Conservation (phyloP, 2,888 invertebrate species). For the Tachina grossa region DNA sequence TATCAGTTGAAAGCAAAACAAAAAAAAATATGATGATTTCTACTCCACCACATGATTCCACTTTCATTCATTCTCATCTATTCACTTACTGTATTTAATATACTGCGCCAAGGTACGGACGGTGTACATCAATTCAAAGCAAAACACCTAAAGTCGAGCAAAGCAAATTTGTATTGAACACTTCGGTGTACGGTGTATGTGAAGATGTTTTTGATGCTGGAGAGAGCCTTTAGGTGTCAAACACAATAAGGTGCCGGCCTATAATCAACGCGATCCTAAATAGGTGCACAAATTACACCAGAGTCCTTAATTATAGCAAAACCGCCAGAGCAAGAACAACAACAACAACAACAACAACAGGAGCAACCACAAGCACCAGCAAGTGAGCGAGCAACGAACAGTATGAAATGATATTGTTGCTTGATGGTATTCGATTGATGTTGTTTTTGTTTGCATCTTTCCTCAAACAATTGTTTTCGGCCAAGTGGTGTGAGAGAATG, state of each 20-base stretch:
- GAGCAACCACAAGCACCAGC: slow-evolving; percentile 44
- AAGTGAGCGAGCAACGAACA: not conserved
- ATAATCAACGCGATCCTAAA: slow-evolving; percentile 83
- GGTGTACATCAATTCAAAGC: not conserved
- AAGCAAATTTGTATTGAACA: slow-evolving; percentile 24
- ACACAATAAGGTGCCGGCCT: slow-evolving; percentile 83
- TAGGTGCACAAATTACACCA: slow-evolving; percentile 83
- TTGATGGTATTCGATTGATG: slow-evolving; percentile 14
- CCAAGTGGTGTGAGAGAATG: slow-evolving; percentile 34
- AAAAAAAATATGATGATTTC: slow-evolving; percentile 42
- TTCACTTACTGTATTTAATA: slow-evolving; percentile 56
- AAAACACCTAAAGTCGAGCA: not conserved
- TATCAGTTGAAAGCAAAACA: slow-evolving; percentile 44
- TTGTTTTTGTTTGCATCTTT: slow-evolving; percentile 21
- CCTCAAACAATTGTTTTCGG: slow-evolving; percentile 38
- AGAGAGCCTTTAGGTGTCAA: slow-evolving; percentile 83
- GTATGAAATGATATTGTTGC: slow-evolving; percentile 25
- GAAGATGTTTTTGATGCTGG: slow-evolving; percentile 57
- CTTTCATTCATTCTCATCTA: slow-evolving; percentile 51
- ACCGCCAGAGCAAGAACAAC: slow-evolving; percentile 77
- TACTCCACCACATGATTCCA: slow-evolving; percentile 41
- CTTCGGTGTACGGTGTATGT: slow-evolving; percentile 61
- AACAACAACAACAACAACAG: no score
- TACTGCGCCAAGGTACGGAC: slow-evolving; percentile 49
- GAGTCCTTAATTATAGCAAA: slow-evolving; percentile 83